Base-by-base conservation (phyloP, 37 sponge, comb jelly and placozoan genomes). In the Spongilla lacustris region DNA sequence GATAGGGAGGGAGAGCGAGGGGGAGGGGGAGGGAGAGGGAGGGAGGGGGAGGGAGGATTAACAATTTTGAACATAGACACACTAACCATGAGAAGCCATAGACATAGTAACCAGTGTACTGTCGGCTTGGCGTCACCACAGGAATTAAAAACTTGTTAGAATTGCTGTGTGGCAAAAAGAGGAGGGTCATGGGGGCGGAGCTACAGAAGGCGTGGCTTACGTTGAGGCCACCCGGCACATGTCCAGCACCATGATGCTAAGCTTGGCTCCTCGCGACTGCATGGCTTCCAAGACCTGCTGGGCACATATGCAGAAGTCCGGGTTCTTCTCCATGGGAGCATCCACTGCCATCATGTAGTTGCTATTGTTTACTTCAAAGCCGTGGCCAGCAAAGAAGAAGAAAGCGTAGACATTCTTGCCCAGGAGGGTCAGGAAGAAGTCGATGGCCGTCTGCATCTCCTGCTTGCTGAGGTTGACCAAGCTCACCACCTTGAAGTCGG, bases 311-410 rank as follows among this genome's bases (percentile, higher is more conserved):
- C 97, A 98, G 76, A 93, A 85, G 25, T 87, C 79, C 9, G 95
- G 90, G 67, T 90, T 86, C 87, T 94, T 90, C 77, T 92, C 92
- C 76, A 87, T 73, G 69, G 91, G 84, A 12, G 94, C 86, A 78
- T 98, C 99, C 34, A 96, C 97, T 0, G 94, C 89, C 93, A 98
- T 95, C 91, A 98, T 89, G 79, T 98, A 98, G 84, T 96, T 96
- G 80, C 75, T 89, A 27, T 85, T 76, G 73, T 91, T 90, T 36
- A 81, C 73, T 87, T 98, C 96, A 87, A 98, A 98, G 50, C 99
- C 99, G 70, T 98, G 99, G 17, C 99, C 99, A 50, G 97, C 99
- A 90, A 96, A 98, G 92, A 97, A 98, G 96, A 98, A 96, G 81
- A 98, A 79, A 26, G 97, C 97, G 46, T 98, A 96, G 50, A 98